Evolutionary conservation across 2,888 invertebrate species (phyloP), one percentile per base, ranked within the genome.

Genomic region (Allolobophora icterica): DNA sequence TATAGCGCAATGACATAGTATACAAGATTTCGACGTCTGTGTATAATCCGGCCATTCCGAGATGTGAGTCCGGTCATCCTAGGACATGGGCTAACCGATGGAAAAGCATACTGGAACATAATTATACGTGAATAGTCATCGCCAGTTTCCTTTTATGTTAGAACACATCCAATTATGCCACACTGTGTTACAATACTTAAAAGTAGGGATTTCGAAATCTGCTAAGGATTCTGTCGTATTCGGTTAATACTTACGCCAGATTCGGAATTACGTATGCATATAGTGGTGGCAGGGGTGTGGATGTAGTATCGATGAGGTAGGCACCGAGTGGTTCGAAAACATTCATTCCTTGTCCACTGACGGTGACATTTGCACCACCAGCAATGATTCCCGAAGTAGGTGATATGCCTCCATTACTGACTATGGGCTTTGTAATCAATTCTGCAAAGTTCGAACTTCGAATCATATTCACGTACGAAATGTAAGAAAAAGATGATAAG

Each of bases 371-470:
- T 38, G 87, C 87, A n/a, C 87, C 87, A 11, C 87, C 87, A 24
- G 87, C 87, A 24, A 87, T 34, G 38, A 87, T 87, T 35, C 87
- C 87, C 17, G 38, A 87, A 19, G 87, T 87, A 19, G 87, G 87
- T 0, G 38, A 87, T 24, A 87, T 87, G 0, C 87, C 35, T 17
- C 38, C 87, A 17, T 38, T n/a, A n/a, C 24, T 71, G 71, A 71
- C n/a, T n/a, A 13, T 71, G 71, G 71, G 71, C n/a, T n/a, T 71
- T 8, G 71, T 71, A n/a, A 71, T 71, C 71, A 71, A 71, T n/a
- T 71, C 71, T 71, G 71, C n/a, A 4, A 71, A 71, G n/a, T n/a
- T n/a, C n/a, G n/a, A n/a, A n/a, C n/a, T 71, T 71, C 3, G 30
- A 71, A 71, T 71, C 71, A 71, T n/a, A n/a, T 30, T 71, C n/a